Conservation (phyloP, 2,888 invertebrate species). For the Machimus rusticus region DNA sequence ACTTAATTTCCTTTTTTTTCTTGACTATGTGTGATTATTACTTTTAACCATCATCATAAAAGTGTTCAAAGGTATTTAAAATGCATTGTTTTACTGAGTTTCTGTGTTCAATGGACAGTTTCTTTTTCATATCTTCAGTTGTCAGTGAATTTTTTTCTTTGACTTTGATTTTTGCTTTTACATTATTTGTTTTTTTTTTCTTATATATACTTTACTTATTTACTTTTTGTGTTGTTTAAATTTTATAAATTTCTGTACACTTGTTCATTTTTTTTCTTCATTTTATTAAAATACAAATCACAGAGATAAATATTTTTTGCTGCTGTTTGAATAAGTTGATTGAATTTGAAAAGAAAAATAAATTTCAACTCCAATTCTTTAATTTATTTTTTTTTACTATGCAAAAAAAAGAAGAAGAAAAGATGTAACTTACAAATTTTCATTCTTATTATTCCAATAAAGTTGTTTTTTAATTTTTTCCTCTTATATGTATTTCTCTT, state of each 20-base stretch:
- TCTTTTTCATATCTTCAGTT: background rate
- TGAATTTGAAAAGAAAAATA: background rate
- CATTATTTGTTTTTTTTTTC: background rate
- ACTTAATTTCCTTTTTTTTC: background rate
- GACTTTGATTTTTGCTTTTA: background rate
- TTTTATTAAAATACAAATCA: constrained; percentile 20
- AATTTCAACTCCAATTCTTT: background rate
- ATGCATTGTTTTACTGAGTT: background rate
- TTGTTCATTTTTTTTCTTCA: background rate
- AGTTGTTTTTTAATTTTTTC: background rate
- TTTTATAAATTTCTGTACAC: background rate
- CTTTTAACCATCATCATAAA: background rate
- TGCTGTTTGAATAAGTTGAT: background rate
- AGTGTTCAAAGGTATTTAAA: background rate
- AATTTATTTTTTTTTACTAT: background rate
- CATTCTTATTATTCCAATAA: background rate
- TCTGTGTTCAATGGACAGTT: background rate
- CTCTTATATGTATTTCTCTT: background rate
- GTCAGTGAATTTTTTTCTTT: background rate
- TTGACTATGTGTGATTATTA: background rate
- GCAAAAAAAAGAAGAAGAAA: background rate
- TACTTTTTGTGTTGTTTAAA: background rate
- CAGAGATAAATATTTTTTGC: constrained; percentile 5
- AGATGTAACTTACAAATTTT: background rate
- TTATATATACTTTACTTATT: background rate